Conservation (phyloP, 2,797 vertebrate species). For the Lophotriccus pileatus region DNA sequence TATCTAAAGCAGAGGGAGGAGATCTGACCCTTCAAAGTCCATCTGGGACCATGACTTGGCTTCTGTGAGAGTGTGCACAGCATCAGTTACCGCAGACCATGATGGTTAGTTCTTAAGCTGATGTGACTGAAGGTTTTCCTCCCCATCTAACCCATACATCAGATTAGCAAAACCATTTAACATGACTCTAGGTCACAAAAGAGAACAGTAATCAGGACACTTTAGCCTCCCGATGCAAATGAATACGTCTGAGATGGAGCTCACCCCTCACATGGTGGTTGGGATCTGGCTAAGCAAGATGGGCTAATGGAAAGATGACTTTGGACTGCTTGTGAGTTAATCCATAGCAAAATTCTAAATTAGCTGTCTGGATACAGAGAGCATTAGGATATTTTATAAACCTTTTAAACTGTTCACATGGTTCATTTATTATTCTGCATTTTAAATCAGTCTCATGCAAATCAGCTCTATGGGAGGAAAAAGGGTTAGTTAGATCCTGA, state of each 20-base stretch:
- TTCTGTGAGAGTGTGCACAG: not conserved
- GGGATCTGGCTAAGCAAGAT: slow-evolving; percentile 7
- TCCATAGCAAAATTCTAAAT: slow-evolving; percentile 59
- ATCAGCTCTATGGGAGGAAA: slow-evolving; percentile 7
- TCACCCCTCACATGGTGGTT: not conserved
- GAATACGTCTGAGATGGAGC: not conserved
- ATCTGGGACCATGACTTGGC: not conserved
- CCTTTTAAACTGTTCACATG: slow-evolving; percentile 38
- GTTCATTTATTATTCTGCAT: slow-evolving; percentile 49
- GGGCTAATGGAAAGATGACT: slow-evolving; percentile 27
- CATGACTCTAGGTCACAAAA: not conserved
- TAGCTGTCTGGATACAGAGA: slow-evolving; percentile 31
- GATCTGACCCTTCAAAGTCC: not conserved
- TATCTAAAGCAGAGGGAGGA: not conserved
- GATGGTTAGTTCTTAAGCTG: not conserved
- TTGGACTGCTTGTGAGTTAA: slow-evolving; percentile 41
- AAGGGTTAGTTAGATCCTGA: slow-evolving; percentile 36
- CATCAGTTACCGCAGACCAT: not conserved
- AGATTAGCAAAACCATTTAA: slow-evolving; percentile 26
- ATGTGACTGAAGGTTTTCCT: not conserved
- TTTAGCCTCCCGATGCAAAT: slow-evolving; percentile 26
- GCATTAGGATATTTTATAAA: slow-evolving; percentile 60
- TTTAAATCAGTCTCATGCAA: slow-evolving; percentile 64
- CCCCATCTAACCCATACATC: not conserved
- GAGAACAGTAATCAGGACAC: not conserved